Evolutionary conservation across 1,140 invertebrate genomes (phyloP).

Genomic region (Drosophila kepulauana): DNA sequence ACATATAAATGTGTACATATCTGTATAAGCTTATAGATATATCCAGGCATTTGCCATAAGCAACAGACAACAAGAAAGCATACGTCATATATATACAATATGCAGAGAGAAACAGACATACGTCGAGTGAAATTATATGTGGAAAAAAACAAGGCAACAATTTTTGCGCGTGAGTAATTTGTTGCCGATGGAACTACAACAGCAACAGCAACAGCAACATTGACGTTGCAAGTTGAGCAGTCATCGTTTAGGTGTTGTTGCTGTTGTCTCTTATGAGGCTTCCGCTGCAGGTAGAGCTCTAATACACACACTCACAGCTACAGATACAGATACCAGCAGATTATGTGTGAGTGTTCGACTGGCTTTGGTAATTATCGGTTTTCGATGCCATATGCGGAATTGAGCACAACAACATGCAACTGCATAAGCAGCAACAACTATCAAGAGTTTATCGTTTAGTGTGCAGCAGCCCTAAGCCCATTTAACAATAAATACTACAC

Average conservation of each 20-base stretch:
- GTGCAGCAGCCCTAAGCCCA: conserved; percentile 61
- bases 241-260: conserved; percentile 27
- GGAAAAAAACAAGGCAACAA: conserved; percentile 62
- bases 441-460: conserved; percentile 44
- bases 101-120: conserved; percentile 4
- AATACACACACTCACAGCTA: conserved; percentile 29
- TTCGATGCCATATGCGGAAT: conserved; percentile 80
- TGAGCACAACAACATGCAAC: conserved; percentile 52
- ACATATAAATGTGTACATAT: not conserved
- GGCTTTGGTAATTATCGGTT: conserved; percentile 77
- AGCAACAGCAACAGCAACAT: conserved; percentile 16
- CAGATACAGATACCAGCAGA: conserved; percentile 1
- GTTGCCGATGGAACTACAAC: conserved; percentile 52
- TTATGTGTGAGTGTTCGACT: conserved; percentile 41
- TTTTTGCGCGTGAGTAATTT: conserved; percentile 83
- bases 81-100: conserved; percentile 59
- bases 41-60: conserved; percentile 33
- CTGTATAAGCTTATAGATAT: conserved; percentile 20
- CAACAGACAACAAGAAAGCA: conserved; percentile 62
- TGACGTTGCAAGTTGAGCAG: conserved; percentile 18
- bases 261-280: conserved; percentile 75
- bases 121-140: conserved; percentile 72
- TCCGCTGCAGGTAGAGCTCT: conserved; percentile 70
- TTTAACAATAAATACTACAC: conserved; percentile 27
- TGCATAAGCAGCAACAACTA: conserved; percentile 34